Evolutionary conservation across 2,888 invertebrate genomes (phyloP).

Genomic region (Imbricaverruca yamaguchii): DNA sequence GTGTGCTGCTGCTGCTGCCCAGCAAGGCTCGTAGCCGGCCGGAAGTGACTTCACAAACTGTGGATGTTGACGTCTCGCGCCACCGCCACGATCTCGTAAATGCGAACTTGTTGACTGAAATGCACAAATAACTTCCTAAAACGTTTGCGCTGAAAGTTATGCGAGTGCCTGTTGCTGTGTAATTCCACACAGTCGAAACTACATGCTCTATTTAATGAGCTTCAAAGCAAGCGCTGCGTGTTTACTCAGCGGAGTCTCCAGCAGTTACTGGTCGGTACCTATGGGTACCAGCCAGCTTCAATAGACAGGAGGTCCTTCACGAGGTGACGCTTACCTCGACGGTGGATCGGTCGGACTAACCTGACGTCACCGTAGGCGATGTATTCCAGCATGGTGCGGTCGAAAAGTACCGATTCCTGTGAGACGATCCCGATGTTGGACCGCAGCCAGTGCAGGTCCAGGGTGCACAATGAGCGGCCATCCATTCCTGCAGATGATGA

Average conservation of each 20-base stretch:
- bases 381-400: slow-evolving; percentile 47
- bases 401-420: slow-evolving; percentile 57
- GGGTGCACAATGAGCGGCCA: slow-evolving; percentile 42
- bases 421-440: slow-evolving; percentile 42
- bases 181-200: too few species aligned
- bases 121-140: too few species aligned
- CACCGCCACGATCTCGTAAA: slow-evolving; percentile 65
- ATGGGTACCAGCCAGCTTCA: too few species aligned
- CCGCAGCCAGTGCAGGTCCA: slow-evolving; percentile 47
- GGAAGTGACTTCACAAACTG: slow-evolving; percentile 70
- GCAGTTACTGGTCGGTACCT: too few species aligned
- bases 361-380: slow-evolving; percentile 44
- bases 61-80: slow-evolving; percentile 82
- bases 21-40: background rate
- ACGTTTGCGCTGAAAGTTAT: too few species aligned
- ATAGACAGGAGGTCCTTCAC: too few species aligned
- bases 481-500: slow-evolving; percentile 37
- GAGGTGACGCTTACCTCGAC: too few species aligned
- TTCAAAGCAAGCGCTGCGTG: too few species aligned
- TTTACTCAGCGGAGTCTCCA: too few species aligned
- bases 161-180: too few species aligned
- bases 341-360: background rate
- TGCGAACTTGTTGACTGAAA: slow-evolving; percentile 48
- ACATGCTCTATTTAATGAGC: too few species aligned
- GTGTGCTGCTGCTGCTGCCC: background rate